Percentiles rank a stretch among this genome's conserved stretches.
phyloP scores from a whole-genome alignment of 2,113 vertebrate species.

The Lepus timidus region DNA sequence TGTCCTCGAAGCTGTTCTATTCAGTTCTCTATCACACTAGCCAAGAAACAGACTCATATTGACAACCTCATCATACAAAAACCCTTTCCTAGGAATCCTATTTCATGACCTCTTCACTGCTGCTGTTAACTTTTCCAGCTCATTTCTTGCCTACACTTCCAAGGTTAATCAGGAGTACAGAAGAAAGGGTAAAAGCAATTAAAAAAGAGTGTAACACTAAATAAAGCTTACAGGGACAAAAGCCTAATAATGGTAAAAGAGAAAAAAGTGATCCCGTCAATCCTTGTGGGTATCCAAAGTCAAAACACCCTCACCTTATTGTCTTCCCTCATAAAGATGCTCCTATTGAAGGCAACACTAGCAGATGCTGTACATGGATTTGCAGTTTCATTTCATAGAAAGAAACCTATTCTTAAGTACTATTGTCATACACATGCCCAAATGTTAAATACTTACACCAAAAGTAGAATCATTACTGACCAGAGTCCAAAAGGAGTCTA shows the following conservation, averaged over 20 bases:
- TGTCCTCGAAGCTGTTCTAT: not conserved
- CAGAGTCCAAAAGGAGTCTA: not conserved
- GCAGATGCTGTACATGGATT: too few relatives aligned
- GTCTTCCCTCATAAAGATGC: not conserved
- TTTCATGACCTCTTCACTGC: not conserved
- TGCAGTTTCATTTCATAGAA: not conserved
- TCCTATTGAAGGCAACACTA: not conserved
- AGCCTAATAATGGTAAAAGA: not conserved
- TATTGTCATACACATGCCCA: not conserved
- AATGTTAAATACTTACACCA: not conserved
- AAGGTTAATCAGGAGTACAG: not conserved
- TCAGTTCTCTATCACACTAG: not conserved
- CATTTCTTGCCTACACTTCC: not conserved
- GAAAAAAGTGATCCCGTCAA: not conserved
- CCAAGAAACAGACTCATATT: not conserved
- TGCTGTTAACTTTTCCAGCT: not conserved
- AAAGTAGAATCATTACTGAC: conserved; percentile 12
- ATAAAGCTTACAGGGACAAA: not conserved
- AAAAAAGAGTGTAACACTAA: not conserved
- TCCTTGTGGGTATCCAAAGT: not conserved
- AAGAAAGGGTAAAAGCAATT: not conserved
- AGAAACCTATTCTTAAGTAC: not conserved
- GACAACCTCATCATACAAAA: not conserved
- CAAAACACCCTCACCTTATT: not conserved
- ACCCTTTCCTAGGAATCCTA: not conserved